phyloP scores from a whole-genome alignment of 2,113 vertebrate genomes.

The Platysternon megacephalum region DNA sequence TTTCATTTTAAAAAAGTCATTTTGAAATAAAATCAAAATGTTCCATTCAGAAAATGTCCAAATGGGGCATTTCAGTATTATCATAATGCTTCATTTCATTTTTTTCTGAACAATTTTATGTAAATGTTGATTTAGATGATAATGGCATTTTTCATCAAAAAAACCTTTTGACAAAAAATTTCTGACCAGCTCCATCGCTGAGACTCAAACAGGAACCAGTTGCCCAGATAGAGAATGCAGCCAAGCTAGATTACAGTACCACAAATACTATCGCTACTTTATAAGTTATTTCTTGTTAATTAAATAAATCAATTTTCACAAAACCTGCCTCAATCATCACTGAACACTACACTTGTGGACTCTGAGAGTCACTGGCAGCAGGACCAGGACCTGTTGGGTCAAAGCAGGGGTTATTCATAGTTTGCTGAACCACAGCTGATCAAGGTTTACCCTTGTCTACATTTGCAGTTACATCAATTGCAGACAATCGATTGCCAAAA shows the following conservation, averaged over 20 bases:
- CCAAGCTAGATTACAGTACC: background rate
- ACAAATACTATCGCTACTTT: background rate
- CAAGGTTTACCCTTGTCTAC: background rate
- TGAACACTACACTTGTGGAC: background rate
- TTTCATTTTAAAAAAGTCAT: no score
- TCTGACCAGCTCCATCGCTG: background rate
- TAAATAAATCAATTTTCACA: accelerated
- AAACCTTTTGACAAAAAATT: background rate
- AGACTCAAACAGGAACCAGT: accelerated
- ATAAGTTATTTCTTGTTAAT: background rate
- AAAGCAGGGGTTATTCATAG: background rate
- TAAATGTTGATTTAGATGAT: background rate
- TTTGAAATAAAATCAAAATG: background rate
- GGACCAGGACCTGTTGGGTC: accelerated
- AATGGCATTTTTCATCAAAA: background rate
- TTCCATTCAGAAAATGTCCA: background rate
- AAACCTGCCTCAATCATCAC: background rate
- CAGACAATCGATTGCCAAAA: accelerated
- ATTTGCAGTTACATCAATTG: background rate
- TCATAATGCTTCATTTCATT: background rate
- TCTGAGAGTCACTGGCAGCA: background rate
- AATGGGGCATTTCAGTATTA: background rate
- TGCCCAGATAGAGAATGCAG: background rate
- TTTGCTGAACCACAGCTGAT: background rate
- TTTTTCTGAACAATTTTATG: background rate